A percentile compares a stretch with the other conserved stretches of the same genome.
These are phyloP conservation scores for Tillus elongatus DNA, from an alignment of 2,888 invertebrate species.

Conservation along the genomic window DNA sequence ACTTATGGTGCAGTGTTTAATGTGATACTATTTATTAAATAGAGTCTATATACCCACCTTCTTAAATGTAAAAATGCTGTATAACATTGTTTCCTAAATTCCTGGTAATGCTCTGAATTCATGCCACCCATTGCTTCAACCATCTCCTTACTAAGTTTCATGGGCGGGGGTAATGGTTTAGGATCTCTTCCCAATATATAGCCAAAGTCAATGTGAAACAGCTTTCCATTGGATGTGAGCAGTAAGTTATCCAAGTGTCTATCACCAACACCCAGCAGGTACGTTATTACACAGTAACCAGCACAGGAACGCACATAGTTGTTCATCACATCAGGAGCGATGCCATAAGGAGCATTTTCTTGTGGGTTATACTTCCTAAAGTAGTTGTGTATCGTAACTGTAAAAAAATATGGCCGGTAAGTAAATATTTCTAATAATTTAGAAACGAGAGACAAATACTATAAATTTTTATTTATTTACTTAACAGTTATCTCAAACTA, in stretches of 20 bases:
- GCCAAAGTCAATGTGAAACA: conserved; percentile 98
- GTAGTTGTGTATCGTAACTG: conserved; percentile 86
- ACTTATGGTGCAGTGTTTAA: too few relatives aligned
- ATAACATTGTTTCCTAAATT: conserved; percentile 89
- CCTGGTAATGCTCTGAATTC: conserved; percentile 84
- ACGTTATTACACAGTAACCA: conserved; percentile 97
- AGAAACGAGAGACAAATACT: too few relatives aligned
- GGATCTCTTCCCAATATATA: conserved; percentile 97
- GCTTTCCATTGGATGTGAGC: conserved; percentile 77
- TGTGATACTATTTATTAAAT: too few relatives aligned
- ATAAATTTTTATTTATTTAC: too few relatives aligned
- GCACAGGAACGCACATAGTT: conserved; percentile 94
- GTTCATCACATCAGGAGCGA: conserved; percentile 92
- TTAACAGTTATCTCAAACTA: too few relatives aligned
- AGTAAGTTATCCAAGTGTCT: conserved; percentile 95
- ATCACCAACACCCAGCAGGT: conserved; percentile 94
- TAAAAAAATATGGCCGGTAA: conserved; percentile 50
- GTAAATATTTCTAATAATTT: too few relatives aligned
- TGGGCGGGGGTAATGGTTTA: conserved; percentile 96
- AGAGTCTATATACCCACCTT: too few relatives aligned
- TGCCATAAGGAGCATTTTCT: conserved; percentile 81
- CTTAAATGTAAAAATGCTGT: conserved; percentile 92
- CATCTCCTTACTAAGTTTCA: conserved; percentile 99
- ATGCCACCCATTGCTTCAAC: conserved; percentile 95
- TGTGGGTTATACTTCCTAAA: conserved; percentile 85